These are phyloP conservation scores for Platypus cylindrus DNA, from an alignment of 2,888 invertebrate species.

Conservation along the genomic window DNA sequence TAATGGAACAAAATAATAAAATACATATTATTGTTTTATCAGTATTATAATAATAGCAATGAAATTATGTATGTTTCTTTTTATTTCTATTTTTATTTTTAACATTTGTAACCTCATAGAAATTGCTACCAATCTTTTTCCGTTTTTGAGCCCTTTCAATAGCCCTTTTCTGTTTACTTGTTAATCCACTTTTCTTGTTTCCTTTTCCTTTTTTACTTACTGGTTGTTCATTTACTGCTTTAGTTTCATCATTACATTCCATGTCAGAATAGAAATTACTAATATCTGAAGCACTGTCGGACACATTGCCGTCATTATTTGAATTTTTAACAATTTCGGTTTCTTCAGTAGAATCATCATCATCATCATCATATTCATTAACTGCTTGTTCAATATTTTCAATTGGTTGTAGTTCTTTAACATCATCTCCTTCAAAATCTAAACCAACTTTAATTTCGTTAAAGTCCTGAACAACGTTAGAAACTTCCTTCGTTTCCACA, in stretches of 20 bases:
- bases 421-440: constrained; percentile 37
- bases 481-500: constrained; percentile 30
- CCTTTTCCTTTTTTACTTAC: constrained; percentile 34
- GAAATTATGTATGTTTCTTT: too few relatives aligned
- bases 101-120: constrained; percentile 79
- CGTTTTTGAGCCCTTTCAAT: constrained; percentile 60
- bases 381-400: constrained; percentile 25
- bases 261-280: constrained; percentile 57
- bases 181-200: constrained; percentile 42
- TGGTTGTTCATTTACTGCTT: constrained; percentile 22
- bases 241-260: constrained; percentile 43
- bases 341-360: constrained; percentile 24
- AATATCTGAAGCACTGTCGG: constrained; percentile 44
- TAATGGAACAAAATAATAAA: constrained; percentile 2
- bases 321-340: constrained; percentile 15
- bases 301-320: constrained; percentile 5
- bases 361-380: constrained; percentile 15
- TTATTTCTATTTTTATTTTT: constrained; percentile 74
- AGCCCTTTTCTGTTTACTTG: constrained; percentile 65
- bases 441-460: constrained; percentile 62
- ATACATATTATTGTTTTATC: background rate
- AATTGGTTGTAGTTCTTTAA: constrained; percentile 43
- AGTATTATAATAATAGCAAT: constrained; percentile 1
- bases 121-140: constrained; percentile 77
- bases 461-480: constrained; percentile 65